These are phyloP conservation scores for Cisticola juncidis DNA, from an alignment of 2,113 vertebrate species.

Conservation along the genomic window DNA sequence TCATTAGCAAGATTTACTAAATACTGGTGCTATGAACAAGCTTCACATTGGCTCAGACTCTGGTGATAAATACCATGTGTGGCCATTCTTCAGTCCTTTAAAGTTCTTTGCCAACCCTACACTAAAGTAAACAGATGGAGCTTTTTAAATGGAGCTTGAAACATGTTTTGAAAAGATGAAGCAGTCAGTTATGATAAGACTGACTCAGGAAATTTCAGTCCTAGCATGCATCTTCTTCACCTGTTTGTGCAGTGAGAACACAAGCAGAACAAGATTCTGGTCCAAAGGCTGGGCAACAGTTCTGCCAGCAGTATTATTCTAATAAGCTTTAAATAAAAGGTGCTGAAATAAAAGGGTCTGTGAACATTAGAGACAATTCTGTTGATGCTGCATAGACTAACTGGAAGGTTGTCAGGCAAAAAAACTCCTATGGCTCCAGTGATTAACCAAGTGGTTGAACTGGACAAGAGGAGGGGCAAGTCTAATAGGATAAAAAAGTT, in stretches of 20 bases:
- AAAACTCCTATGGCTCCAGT: neutral
- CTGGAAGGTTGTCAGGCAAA: neutral
- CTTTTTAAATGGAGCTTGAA: neutral
- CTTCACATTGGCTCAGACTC: neutral
- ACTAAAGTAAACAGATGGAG: neutral
- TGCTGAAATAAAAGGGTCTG: neutral
- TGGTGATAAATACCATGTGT: neutral
- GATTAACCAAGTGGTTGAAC: neutral
- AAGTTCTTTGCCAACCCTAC: neutral
- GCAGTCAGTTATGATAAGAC: neutral
- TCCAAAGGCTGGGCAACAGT: neutral
- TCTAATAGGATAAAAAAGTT: constrained; percentile 11
- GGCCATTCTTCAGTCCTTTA: neutral
- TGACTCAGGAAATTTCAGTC: neutral
- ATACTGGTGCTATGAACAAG: neutral
- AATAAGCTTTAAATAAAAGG: neutral
- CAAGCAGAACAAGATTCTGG: neutral
- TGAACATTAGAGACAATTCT: neutral
- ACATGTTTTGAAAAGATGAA: neutral
- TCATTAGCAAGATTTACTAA: neutral
- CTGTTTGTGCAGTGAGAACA: neutral
- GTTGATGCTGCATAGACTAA: neutral
- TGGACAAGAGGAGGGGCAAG: neutral
- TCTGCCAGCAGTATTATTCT: neutral
- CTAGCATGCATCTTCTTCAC: neutral